Percentiles rank a stretch among this genome's conserved stretches.
phyloP scores from a whole-genome alignment of 1,140 invertebrate genomes.

The Cydia strobilella region DNA sequence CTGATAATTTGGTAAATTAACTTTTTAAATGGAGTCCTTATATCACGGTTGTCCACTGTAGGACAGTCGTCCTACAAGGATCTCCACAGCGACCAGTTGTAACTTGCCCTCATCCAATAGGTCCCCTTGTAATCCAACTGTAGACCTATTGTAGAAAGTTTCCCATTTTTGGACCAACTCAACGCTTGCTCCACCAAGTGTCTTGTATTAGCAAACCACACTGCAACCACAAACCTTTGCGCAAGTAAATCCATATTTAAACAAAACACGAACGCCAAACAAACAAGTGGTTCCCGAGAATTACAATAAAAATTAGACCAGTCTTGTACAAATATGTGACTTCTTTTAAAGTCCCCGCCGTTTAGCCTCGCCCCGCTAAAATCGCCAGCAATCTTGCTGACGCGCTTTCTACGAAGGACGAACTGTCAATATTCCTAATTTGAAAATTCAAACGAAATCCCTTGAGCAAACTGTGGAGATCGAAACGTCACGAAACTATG shows the following conservation, averaged over 20 bases:
- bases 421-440: constrained; percentile 56
- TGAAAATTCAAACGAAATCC: constrained; percentile 51
- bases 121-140: no score
- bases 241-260: constrained; percentile 39
- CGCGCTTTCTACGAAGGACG: constrained; percentile 62
- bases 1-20: no score
- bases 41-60: no score
- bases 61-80: no score
- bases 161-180: background rate
- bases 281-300: constrained; percentile 64
- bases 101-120: no score
- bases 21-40: no score
- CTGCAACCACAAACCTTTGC: background rate
- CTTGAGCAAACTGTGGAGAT: constrained; percentile 50
- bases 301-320: constrained; percentile 62
- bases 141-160: no score
- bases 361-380: constrained; percentile 61
- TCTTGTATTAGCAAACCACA: background rate
- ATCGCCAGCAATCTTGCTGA: constrained; percentile 47
- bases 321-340: constrained; percentile 54
- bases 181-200: background rate
- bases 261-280: constrained; percentile 40
- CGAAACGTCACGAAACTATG: constrained; percentile 55
- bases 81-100: no score
- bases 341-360: constrained; percentile 51